Conservation (phyloP, 2,113 vertebrate genomes). For the Pongo pygmaeus region DNA sequence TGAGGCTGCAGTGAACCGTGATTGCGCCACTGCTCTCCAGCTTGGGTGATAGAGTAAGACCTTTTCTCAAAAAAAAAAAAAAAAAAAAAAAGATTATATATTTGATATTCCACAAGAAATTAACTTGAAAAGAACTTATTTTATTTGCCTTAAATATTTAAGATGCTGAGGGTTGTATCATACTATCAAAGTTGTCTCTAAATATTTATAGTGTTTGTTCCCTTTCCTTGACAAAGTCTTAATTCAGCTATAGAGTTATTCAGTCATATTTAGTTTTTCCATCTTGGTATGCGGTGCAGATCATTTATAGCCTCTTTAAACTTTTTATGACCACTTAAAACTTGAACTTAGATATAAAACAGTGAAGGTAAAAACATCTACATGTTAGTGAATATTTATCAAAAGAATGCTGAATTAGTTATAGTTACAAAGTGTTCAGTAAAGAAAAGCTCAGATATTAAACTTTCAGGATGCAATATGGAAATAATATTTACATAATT, state of each 20-base stretch:
- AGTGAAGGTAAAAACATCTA: not conserved
- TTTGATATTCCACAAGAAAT: not conserved
- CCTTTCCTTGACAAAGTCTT: not conserved
- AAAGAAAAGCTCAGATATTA: not conserved
- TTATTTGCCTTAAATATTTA: not conserved
- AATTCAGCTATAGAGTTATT: not conserved
- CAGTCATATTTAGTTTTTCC: not conserved
- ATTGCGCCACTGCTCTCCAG: too few relatives aligned
- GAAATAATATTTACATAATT: not conserved
- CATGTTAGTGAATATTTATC: not conserved
- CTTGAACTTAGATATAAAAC: not conserved
- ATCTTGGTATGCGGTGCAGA: not conserved
- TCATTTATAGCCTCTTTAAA: not conserved
- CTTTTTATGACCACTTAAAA: not conserved
- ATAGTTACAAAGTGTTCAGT: not conserved
- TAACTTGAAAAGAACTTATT: not conserved
- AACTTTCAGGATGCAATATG: not conserved
- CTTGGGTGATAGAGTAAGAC: too few relatives aligned
- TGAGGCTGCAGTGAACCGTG: too few relatives aligned
- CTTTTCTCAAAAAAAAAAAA: too few relatives aligned
- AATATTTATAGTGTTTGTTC: slow-evolving; percentile 23
- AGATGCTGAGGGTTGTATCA: not conserved
- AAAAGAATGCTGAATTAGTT: not conserved
- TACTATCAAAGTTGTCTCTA: not conserved
- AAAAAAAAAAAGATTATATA: not conserved